Evolutionary conservation across 2,888 invertebrate genomes (phyloP), one percentile per base, ranked within the genome.

Genomic region (Camptogramma bilineatum): DNA sequence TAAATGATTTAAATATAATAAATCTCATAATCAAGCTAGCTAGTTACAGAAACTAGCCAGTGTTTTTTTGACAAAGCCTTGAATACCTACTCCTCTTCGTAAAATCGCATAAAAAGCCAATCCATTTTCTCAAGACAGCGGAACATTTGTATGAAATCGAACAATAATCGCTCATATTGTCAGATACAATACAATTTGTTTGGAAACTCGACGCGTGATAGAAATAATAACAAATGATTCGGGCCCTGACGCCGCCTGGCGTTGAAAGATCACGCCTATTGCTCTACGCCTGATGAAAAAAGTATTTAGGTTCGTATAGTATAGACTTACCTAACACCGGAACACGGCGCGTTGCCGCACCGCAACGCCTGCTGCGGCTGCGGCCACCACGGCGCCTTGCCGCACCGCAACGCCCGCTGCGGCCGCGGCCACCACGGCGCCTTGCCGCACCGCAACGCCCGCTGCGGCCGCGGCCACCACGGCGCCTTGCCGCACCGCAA

Each of bases 141-240:
- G 72, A 80, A 85, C 85, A 88, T 87, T 88, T 87, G 84, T 89
- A 82, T 85, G 79, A 86, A 89, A 91, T 91, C 86, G 88, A 87
- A 91, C 86, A 91, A 88, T 90, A 91, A 92, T 91, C 91, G 84
- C 89, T 91, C 92, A 91, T 90, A 90, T 91, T 92, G 92, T 93
- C 92, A 93, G 91, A 85, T 87, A 91, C 91, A 91, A 91, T 91
- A 93, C 90, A 91, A 90, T 91, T 90, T 92, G 91, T 90, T 88
- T 87, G 86, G 84, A 84, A 90, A 90, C 86, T 90, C 87, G 86
- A 87, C 88, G 88, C 92, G 91, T 91, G 92, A 89, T 85, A 86
- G 87, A 91, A 92, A 92, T 93, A 92, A 91, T 92, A 93, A 93
- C 90, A 93, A 93, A 93, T 92, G 92, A 91, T 91, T 90, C 90